These are phyloP conservation scores for Calliscelio sp. DNA, from an alignment of 2,888 invertebrate genomes.

Conservation along the genomic window DNA sequence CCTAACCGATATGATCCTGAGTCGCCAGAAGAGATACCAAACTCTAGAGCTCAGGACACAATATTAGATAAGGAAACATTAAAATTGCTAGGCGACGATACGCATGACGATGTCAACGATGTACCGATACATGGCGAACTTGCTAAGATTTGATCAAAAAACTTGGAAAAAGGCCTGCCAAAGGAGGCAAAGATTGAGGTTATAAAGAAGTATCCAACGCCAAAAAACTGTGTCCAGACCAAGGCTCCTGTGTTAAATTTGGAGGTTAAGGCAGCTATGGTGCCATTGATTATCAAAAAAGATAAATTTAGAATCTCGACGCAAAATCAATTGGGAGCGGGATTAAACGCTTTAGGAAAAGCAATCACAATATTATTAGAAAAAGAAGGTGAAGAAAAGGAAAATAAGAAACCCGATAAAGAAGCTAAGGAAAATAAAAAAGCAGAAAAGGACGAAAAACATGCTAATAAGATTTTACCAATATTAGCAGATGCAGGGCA, in stretches of 20 bases:
- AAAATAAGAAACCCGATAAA: no score
- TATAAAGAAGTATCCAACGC: background rate
- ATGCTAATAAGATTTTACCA: background rate
- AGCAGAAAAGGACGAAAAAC: no score
- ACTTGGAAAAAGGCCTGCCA: background rate
- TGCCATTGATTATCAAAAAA: background rate
- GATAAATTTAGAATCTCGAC: background rate
- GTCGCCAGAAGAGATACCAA: no score
- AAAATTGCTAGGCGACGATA: no score
- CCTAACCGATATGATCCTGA: no score
- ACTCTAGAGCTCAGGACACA: no score
- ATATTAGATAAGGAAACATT: no score
- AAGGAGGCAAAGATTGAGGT: background rate
- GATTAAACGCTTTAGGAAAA: background rate
- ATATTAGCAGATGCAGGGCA: background rate
- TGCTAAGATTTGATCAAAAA: background rate
- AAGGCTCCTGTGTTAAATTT: background rate
- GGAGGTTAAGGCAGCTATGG: background rate
- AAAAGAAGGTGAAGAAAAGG: background rate
- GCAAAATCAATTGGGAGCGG: background rate
- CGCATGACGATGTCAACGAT: no score
- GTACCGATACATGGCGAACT: background rate
- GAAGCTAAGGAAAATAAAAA: no score
- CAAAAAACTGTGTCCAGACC: background rate
- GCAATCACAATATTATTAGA: background rate